Conservation (phyloP, 1,140 invertebrate species). For the Zaprionus lachaisei region DNA sequence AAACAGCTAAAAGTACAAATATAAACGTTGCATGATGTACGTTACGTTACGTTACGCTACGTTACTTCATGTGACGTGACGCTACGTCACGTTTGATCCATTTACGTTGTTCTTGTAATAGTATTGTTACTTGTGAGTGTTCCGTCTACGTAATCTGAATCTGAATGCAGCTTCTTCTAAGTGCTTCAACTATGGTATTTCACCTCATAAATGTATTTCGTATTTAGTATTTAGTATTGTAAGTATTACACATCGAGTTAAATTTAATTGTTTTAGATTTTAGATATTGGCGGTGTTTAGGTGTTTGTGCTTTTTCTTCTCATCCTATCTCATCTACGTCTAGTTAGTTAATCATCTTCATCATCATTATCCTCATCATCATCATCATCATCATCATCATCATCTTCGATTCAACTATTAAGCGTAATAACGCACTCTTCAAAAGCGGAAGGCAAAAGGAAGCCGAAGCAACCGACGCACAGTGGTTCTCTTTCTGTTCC, state of each 20-base stretch:
- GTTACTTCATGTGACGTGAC: not conserved
- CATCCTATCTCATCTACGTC: not conserved
- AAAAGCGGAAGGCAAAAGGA: slow-evolving; percentile 45
- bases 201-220: not conserved
- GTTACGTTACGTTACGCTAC: not conserved
- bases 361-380: not conserved
- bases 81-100: slow-evolving; percentile 10
- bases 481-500: not conserved
- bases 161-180: slow-evolving; percentile 17
- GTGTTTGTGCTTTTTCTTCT: slow-evolving; percentile 22
- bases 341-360: not conserved
- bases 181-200: slow-evolving; percentile 21
- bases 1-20: slow-evolving; percentile 47
- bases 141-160: slow-evolving; percentile 2
- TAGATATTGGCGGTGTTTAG: slow-evolving; percentile 48
- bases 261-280: slow-evolving; percentile 23
- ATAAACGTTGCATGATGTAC: slow-evolving; percentile 21
- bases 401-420: slow-evolving; percentile 24
- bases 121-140: not conserved
- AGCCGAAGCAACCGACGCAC: slow-evolving; percentile 11
- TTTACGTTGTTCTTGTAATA: slow-evolving; percentile 12
- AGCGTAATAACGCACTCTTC: slow-evolving; percentile 46
- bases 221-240: not conserved
- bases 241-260: slow-evolving; percentile 5
- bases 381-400: not conserved